Base-by-base conservation (phyloP, 2,888 invertebrate genomes). In the Sphaerophoria taeniata region DNA sequence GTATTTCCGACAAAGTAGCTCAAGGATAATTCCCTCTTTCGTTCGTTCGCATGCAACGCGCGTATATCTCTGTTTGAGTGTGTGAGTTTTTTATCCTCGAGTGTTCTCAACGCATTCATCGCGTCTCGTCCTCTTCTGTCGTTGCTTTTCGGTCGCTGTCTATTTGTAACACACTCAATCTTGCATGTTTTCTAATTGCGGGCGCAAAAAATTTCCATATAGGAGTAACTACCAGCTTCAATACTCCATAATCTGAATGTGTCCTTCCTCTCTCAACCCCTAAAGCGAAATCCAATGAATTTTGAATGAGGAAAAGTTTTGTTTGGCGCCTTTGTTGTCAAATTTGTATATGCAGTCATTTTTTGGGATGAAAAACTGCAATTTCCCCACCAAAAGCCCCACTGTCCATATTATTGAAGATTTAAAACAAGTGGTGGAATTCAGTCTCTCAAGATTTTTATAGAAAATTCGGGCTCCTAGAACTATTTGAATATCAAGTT, bases 131-230 rank as follows among this genome's bases (percentile, higher is more conserved):
- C 0, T 24, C 63, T 33, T 63, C 47, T n/a, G 34, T 58, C 60
- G 34, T 4, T n/a, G 49, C 16, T 51, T 43, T 9, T 33, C 33
- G 39, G 61, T 60, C 12, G 39, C 49, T 49, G 6, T 31, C 53
- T 24, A 63, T 56, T 60, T 67, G 67, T 49, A 49, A 67, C 56
- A 47, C 49, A 70, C 77, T 73, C 67, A 45, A 70, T 34, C 63
- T 74, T 55, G 73, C 73, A 74, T 83, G 78, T 78, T 83, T 82
- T 78, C 73, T 56, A 74, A 78, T 82, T 69, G 75, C 51, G 12
- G 51, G 56, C 58, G 47, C n/a, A 49, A 73, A 61, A 73, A 51
- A 61, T 63, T n/a, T 43, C 43, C 63, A 55, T 72, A 45, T 36
- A 49, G 69, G 39, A 61, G 61, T 34, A 45, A 65, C 49, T 65